Base-by-base conservation (phyloP, 1,140 invertebrate species). In the Tachypleus tridentatus region DNA sequence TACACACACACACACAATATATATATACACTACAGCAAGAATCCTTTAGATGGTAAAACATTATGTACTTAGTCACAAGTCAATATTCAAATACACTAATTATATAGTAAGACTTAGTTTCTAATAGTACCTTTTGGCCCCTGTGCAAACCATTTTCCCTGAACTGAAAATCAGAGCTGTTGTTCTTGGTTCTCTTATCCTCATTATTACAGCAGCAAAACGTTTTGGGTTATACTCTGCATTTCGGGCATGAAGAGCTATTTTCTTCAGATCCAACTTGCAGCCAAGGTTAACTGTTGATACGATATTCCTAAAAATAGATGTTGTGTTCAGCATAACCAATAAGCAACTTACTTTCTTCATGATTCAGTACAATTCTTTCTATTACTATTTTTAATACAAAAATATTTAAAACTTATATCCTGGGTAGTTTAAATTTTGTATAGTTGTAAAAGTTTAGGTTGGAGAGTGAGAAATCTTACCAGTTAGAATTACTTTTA, bases 101-200 rank as follows among this genome's bases (percentile, higher is more conserved):
- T 47, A 54, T 29, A 29, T 29, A 29, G 29, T 29, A 29, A 29
- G 29, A 2, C 29, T 29, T 29, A 29, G 2, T 29, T 29, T 29
- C 29, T 29, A 50, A 66, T 29, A 50, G 48, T 72, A 80, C 74
- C 79, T 98, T 81, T 99, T 99, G 1, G 97, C 97, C 29, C 97
- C 97, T 3, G 97, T 99, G 76, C 97, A 99, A 0, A 99, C 97
- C 97, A 99, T 99, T 84, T 99, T 99, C 0, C 97, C 97, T 56
- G 96, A 98, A 73, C 93, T 97, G 75, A 99, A 99, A 70, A 99
- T 99, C 8, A 99, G 79, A 9, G 97, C 97, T 48, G 97, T 99
- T 3, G 97, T 99, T 70, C 97, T 80, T 0, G 97, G 97, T 76
- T 99, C 95, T 76, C 97, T 82, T 74, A 99, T 99, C 75, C 97